A percentile compares a stretch with the other conserved stretches of the same genome.
Evolutionary conservation across 2,113 vertebrate genomes (phyloP).

Genomic region (Macrotis lagotis): DNA sequence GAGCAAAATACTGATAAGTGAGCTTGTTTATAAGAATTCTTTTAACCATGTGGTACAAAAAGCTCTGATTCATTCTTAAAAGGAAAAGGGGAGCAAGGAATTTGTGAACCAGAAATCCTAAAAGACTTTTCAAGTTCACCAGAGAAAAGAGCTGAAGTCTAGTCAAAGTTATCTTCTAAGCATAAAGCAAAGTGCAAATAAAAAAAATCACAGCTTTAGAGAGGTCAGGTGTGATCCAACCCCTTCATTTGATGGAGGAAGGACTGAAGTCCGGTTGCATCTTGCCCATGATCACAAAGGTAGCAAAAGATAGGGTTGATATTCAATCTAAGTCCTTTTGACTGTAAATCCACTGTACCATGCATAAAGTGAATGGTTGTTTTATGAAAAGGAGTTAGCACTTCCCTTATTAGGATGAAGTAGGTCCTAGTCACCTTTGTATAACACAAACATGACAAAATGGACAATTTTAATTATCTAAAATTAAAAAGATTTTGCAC

Average conservation of each 20-base stretch:
- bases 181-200: neutral
- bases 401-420: no score
- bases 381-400: neutral
- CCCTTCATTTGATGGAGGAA: neutral
- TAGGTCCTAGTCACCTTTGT: no score
- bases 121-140: conserved; percentile 14
- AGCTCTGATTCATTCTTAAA: neutral
- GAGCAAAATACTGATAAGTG: neutral
- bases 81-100: neutral
- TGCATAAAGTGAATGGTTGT: neutral
- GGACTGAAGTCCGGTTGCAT: neutral
- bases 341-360: neutral
- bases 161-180: neutral
- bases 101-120: conserved; percentile 18
- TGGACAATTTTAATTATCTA: no score
- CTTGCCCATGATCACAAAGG: neutral
- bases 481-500: no score
- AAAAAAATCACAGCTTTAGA: neutral
- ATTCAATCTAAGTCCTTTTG: neutral
- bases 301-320: neutral
- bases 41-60: neutral
- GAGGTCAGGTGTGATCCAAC: neutral
- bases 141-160: conserved; percentile 30
- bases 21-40: neutral
- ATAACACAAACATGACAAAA: no score